Conservation (phyloP, 2,888 invertebrate species). For the Drosophila imparisetae region DNA sequence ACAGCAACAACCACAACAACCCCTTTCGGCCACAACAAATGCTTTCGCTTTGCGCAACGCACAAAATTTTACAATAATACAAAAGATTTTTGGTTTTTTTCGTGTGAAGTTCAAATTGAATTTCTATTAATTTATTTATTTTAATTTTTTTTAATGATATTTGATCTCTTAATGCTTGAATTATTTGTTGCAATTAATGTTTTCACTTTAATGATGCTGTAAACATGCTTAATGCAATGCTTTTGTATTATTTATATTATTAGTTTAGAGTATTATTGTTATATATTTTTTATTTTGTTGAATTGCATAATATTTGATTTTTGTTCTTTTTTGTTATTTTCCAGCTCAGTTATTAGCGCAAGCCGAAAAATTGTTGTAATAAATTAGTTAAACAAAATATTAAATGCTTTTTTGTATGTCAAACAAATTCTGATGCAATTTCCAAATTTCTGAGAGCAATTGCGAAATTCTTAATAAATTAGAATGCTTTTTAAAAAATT, state of each 20-base stretch:
- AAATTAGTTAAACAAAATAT: conserved; percentile 64
- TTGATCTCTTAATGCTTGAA: conserved; percentile 71
- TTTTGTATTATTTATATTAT: conserved; percentile 52
- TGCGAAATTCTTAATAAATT: conserved; percentile 34
- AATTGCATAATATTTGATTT: conserved; percentile 55
- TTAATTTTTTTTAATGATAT: conserved; percentile 37
- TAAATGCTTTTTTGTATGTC: conserved; percentile 48
- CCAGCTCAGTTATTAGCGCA: conserved; percentile 80
- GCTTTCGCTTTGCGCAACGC: conserved; percentile 49
- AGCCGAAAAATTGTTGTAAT: conserved; percentile 65
- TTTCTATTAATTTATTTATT: conserved; percentile 43
- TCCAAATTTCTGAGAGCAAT: conserved; percentile 3
- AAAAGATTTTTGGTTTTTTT: conserved; percentile 57
- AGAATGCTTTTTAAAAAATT: conserved; percentile 43
- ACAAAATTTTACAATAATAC: conserved; percentile 77
- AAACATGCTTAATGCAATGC: conserved; percentile 62
- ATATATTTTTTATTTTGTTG: conserved; percentile 53
- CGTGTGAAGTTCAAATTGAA: conserved; percentile 55
- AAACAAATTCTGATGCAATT: conserved; percentile 32
- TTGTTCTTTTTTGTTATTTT: conserved; percentile 58
- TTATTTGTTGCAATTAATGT: conserved; percentile 62
- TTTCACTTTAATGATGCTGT: conserved; percentile 66
- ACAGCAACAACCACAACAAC: conserved; percentile 45
- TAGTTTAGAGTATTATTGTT: conserved; percentile 49
- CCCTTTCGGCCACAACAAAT: conserved; percentile 64